Evolutionary conservation across 1,140 invertebrate species (phyloP).

Genomic region (Bombus waltoni): DNA sequence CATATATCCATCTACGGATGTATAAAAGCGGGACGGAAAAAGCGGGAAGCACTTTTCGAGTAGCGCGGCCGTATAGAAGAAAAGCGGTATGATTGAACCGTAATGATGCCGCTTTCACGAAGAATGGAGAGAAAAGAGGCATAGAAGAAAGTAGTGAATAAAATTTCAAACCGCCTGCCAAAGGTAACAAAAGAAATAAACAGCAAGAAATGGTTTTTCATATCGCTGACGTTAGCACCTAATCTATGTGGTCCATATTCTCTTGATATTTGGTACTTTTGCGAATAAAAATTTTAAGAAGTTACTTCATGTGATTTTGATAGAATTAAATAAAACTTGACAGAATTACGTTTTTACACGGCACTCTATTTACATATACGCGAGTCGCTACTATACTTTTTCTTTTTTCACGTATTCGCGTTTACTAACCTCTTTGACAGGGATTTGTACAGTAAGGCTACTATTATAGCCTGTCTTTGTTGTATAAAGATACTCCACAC

Average conservation of each 20-base stretch:
- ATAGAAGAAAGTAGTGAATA: slow-evolving; percentile 62
- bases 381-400: slow-evolving; percentile 1
- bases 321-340: neutral
- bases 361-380: neutral
- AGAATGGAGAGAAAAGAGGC: slow-evolving; percentile 7
- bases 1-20: slow-evolving; percentile 75
- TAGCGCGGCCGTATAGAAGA: slow-evolving; percentile 74
- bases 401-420: slow-evolving; percentile 22
- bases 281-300: neutral
- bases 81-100: slow-evolving; percentile 77
- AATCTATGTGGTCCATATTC: neutral
- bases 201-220: slow-evolving; percentile 33
- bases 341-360: neutral
- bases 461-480: slow-evolving; percentile 9
- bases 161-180: slow-evolving; percentile 71
- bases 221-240: slow-evolving; percentile 6
- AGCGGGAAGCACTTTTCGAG: slow-evolving; percentile 69
- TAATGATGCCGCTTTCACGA: slow-evolving; percentile 72
- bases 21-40: slow-evolving; percentile 71
- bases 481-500: slow-evolving; percentile 10
- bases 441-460: slow-evolving; percentile 56
- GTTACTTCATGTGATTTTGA: neutral
- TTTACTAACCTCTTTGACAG: slow-evolving; percentile 55
- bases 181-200: slow-evolving; percentile 38
- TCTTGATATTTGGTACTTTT: too few relatives aligned